Percentiles rank a stretch among this genome's conserved stretches.
Conservation (phyloP, 2,797 vertebrate species). For the Pelodytes ibericus region DNA sequence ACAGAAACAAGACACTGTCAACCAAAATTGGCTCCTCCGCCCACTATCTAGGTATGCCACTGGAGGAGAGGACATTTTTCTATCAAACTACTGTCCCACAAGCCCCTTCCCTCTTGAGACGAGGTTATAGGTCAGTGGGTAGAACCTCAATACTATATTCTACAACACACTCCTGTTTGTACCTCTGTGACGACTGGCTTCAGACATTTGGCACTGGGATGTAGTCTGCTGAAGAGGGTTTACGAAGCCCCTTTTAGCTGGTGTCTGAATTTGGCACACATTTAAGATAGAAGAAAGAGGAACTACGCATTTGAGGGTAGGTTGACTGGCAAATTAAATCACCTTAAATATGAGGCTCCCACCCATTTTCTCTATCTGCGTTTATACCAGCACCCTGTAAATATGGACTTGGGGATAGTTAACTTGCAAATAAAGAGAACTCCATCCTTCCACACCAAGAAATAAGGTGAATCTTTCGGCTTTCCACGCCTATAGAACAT, state of each 20-base stretch:
- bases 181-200: constrained; percentile 8
- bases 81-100: constrained; percentile 7
- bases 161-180: neutral
- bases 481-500: neutral
- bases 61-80: neutral
- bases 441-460: constrained; percentile 8
- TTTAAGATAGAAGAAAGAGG: constrained; percentile 12
- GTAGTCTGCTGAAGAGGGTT: neutral
- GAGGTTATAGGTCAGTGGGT: neutral
- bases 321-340: neutral
- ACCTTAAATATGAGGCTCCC: neutral
- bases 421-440: neutral
- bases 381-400: neutral
- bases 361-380: neutral
- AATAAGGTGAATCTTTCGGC: constrained; percentile 24
- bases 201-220: constrained; percentile 35
- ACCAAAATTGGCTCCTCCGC: neutral
- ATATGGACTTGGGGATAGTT: neutral
- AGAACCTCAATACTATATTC: neutral
- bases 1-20: constrained; percentile 17
- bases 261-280: constrained; percentile 49
- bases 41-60: neutral
- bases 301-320: neutral
- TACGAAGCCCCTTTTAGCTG: constrained; percentile 31
- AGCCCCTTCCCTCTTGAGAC: neutral